Conservation (phyloP, 2,113 vertebrate genomes). For the Callospermophilus lateralis region DNA sequence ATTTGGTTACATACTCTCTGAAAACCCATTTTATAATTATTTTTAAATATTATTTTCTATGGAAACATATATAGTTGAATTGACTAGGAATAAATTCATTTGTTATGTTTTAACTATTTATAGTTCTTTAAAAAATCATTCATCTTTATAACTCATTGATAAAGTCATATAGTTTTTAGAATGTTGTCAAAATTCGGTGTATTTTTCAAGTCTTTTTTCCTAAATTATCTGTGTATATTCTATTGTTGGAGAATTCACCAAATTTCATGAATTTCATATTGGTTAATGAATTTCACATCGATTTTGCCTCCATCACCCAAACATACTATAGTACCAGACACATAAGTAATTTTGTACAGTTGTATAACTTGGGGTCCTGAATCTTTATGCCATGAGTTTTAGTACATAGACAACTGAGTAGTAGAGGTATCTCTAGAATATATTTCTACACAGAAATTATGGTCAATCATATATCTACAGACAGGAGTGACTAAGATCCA, state of each 20-base stretch:
- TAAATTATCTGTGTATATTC: background rate
- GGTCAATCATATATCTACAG: background rate
- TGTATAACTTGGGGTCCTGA: background rate
- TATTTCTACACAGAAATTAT: background rate
- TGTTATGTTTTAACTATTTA: background rate
- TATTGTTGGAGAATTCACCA: background rate
- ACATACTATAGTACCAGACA: background rate
- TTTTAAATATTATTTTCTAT: background rate
- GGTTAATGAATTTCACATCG: background rate
- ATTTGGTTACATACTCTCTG: background rate
- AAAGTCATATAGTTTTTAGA: constrained; percentile 21
- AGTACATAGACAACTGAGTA: background rate
- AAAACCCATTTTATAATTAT: background rate
- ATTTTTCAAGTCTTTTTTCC: background rate
- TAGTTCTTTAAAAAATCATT: background rate
- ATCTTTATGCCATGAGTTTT: background rate
- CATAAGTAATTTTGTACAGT: background rate
- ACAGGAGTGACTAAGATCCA: background rate
- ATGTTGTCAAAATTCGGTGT: background rate
- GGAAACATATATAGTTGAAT: background rate
- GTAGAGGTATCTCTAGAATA: background rate
- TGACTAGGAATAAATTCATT: background rate
- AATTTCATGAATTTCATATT: background rate
- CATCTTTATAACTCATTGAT: background rate
- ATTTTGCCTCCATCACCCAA: background rate